Evolutionary conservation across 2,888 invertebrate genomes (phyloP), one percentile per base, ranked within the genome.

Genomic region (Hyles lineata): DNA sequence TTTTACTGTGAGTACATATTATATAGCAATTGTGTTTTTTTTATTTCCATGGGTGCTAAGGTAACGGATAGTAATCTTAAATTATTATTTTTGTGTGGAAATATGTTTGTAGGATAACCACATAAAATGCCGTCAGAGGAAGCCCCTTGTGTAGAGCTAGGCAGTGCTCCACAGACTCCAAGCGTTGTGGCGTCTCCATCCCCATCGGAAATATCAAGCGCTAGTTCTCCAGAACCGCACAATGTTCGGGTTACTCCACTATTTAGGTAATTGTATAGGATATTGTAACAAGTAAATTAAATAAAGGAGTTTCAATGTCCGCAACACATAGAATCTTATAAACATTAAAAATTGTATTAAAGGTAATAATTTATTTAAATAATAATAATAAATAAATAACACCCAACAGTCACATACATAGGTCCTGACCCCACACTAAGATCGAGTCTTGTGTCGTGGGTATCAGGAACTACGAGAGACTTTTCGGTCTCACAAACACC

Each of bases 131-230:
- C 94, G 69, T 80, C 78, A 63, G 79, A 82, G 21, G 91, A 94
- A 86, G 94, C 92, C 15, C 94, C 94, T 21, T 85, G 86, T 70
- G 83, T 92, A 50, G 94, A 94, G 73, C 81, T 93, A 55, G 94
- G 92, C 73, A 90, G 87, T 67, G 91, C 84, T n/a, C 94, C 93
- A 0, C 85, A 82, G 72, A 88, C 89, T 3, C 89, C 89, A 0
- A 91, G 84, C 75, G 79, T 89, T 8, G 82, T 84, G 43, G 82
- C 85, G 3, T 93, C 94, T 6, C 91, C 93, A 4, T 90, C 94
- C 11, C 89, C 92, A 2, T 94, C 94, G 3, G 94, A 94, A 82
- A 86, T 92, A 70, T 93, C 94, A n/a, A 93, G 90, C 77, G 85
- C 92, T 23, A 94, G 94, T 77, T 93, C 94, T 55, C 89, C 91